Evolutionary conservation across 2,888 invertebrate genomes (phyloP).

Genomic region (Orchesella flavescens): DNA sequence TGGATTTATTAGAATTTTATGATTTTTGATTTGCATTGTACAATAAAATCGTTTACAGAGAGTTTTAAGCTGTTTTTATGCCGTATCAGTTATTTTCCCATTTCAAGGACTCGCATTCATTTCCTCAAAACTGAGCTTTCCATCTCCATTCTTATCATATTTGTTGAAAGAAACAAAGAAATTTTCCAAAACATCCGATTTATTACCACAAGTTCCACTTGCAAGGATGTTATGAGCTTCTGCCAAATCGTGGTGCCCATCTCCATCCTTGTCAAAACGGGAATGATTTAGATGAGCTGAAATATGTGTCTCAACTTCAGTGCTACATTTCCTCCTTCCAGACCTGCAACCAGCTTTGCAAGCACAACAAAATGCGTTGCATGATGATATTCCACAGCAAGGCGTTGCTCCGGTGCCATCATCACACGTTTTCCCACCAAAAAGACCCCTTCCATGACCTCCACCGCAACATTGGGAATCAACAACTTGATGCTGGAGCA

Average conservation of each 20-base stretch:
- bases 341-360: not conserved
- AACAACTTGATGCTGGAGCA: no score
- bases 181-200: not conserved
- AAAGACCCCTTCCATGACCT: not conserved
- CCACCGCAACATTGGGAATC: not conserved
- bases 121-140: slow-evolving; percentile 2
- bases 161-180: not conserved
- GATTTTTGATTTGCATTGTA: no score
- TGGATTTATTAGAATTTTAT: no score
- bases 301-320: no score
- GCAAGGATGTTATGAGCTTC: not conserved
- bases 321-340: not conserved
- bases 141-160: slow-evolving; percentile 10
- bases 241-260: not conserved
- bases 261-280: not conserved
- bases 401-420: not conserved
- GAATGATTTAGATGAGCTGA: no score
- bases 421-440: not conserved
- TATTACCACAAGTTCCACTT: not conserved
- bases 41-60: no score
- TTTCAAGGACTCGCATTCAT: not conserved
- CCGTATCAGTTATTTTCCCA: no score
- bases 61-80: no score
- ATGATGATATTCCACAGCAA: not conserved
- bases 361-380: slow-evolving; percentile 2